These are phyloP conservation scores for Zygogramma bicolorata DNA, from an alignment of 2,888 invertebrate genomes.

Conservation along the genomic window DNA sequence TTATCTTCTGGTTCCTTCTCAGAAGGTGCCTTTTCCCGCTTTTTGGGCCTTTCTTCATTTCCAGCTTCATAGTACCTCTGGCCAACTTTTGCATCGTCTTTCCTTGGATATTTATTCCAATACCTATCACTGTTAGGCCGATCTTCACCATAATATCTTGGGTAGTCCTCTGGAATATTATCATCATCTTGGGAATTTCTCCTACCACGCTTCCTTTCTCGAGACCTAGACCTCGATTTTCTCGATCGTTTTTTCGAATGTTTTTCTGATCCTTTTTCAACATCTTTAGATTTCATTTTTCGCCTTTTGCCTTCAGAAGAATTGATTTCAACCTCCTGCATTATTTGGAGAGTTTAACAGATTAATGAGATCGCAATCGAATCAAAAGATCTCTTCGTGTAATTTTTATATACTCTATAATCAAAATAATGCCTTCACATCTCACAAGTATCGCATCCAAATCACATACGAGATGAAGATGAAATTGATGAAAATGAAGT, in stretches of 20 bases:
- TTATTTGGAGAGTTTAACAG: too few species aligned
- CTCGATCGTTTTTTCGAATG: conserved; percentile 30
- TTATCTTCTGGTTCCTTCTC: conserved; percentile 52
- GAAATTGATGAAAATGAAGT: too few species aligned
- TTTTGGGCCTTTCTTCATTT: neutral
- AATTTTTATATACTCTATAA: too few species aligned
- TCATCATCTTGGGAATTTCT: conserved; percentile 21
- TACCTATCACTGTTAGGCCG: conserved; percentile 61
- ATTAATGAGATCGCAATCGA: too few species aligned
- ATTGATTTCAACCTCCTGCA: too few species aligned
- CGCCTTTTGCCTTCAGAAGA: too few species aligned
- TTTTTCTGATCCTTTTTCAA: neutral
- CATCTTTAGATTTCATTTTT: too few species aligned
- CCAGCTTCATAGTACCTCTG: conserved; percentile 49
- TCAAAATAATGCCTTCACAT: too few species aligned
- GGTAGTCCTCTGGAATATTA: conserved; percentile 31
- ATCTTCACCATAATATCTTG: conserved; percentile 62
- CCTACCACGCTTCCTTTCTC: conserved; percentile 24
- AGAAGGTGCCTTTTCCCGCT: conserved; percentile 16
- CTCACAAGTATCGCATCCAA: too few species aligned
- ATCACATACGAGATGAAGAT: too few species aligned
- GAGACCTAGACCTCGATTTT: conserved; percentile 43
- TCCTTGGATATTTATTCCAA: conserved; percentile 64
- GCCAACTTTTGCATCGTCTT: conserved; percentile 59
- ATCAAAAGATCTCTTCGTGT: too few species aligned